Percentiles rank a stretch among this genome's conserved stretches.
Conservation (phyloP, 1,140 invertebrate genomes). For the Brachionus koreanus region DNA sequence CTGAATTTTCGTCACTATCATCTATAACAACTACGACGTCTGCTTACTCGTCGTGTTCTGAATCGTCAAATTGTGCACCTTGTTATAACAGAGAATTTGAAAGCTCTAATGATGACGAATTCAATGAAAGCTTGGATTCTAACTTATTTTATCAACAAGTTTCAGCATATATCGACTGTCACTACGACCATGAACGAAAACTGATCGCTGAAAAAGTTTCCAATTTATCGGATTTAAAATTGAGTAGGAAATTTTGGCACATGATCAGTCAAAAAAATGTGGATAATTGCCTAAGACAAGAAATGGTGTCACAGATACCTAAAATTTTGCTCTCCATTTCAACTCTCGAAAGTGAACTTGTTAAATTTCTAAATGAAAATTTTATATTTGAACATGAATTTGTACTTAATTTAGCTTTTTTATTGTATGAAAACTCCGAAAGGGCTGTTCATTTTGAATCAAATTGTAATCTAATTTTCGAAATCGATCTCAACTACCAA, state of each 20-base stretch:
- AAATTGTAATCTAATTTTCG: neutral
- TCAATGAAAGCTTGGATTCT: neutral
- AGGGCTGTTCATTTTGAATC: neutral
- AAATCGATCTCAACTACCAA: neutral
- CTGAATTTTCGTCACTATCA: constrained; percentile 10
- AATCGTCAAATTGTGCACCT: neutral
- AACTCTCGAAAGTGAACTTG: neutral
- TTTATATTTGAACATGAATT: neutral
- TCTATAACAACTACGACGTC: neutral
- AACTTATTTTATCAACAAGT: neutral
- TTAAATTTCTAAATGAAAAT: neutral
- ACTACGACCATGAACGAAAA: neutral
- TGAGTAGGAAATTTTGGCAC: neutral
- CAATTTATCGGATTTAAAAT: neutral
- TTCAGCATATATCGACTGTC: neutral
- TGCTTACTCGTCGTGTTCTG: constrained; percentile 10
- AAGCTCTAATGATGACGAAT: neutral
- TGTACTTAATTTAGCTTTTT: constrained; percentile 14
- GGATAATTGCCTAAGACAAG: neutral
- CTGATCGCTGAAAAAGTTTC: neutral
- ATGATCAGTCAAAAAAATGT: neutral
- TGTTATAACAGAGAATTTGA: neutral
- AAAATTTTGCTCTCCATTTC: neutral
- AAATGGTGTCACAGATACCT: neutral
- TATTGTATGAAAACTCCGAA: neutral